phyloP scores from a whole-genome alignment of 1,140 invertebrate species.

The Habropoda laboriosa region DNA sequence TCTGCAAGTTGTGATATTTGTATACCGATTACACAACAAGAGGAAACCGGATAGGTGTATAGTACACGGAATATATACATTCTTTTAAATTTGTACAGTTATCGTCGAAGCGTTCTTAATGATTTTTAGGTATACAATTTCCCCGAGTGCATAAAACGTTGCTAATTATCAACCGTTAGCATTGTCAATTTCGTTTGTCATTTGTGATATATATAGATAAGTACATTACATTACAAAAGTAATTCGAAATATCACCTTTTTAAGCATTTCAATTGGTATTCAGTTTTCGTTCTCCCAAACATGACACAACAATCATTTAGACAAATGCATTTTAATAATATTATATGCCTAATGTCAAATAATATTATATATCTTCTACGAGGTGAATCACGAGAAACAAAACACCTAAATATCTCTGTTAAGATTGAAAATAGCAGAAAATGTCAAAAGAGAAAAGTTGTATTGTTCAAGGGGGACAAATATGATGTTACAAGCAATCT shows the following conservation, averaged over 20 bases:
- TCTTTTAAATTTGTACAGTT: neutral
- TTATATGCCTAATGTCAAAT: neutral
- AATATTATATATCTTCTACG: neutral
- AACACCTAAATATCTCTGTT: too few relatives aligned
- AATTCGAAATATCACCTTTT: too few relatives aligned
- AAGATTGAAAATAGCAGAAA: too few relatives aligned
- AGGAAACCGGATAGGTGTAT: conserved; percentile 8
- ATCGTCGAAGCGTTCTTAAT: neutral
- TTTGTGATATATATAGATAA: neutral
- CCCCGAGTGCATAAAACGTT: neutral
- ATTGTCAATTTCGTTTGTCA: conserved; percentile 6
- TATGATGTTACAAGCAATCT: too few relatives aligned
- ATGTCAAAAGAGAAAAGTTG: too few relatives aligned
- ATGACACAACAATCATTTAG: neutral
- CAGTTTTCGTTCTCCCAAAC: neutral
- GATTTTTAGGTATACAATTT: neutral
- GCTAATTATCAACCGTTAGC: neutral
- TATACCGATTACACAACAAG: conserved; percentile 17
- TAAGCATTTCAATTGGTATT: neutral
- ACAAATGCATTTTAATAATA: neutral
- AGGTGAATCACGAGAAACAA: too few relatives aligned
- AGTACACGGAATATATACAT: neutral
- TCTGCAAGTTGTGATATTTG: conserved; percentile 13
- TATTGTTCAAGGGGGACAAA: too few relatives aligned
- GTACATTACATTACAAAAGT: too few relatives aligned